Evolutionary conservation across 1,140 invertebrate genomes (phyloP).

Genomic region (Conus betulinus): DNA sequence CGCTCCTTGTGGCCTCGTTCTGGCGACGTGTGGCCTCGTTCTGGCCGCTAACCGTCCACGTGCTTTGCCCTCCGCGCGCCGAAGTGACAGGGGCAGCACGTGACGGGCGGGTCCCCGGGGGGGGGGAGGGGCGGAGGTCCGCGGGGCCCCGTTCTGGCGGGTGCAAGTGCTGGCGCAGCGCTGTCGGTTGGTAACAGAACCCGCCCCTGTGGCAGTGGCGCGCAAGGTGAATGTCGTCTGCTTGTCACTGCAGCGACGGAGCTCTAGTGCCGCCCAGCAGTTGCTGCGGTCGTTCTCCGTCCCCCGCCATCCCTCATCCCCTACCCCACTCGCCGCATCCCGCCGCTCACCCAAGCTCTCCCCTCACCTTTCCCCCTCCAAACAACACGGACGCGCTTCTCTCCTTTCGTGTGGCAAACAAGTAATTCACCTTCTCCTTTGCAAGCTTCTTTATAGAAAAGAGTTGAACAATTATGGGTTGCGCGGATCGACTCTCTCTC

Average conservation of each 20-base stretch:
- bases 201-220: neutral
- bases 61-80: neutral
- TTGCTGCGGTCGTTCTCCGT: neutral
- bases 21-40: constrained; percentile 26
- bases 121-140: constrained; percentile 3
- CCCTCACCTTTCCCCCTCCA: neutral
- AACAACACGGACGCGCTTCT: neutral
- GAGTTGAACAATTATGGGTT: too few species aligned
- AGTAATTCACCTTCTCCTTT: too few species aligned
- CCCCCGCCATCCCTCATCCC: neutral
- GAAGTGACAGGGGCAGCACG: constrained; percentile 13
- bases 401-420: neutral
- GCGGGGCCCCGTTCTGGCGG: neutral
- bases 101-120: constrained; percentile 25
- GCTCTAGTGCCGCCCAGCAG: neutral
- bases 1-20: constrained; percentile 32
- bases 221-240: constrained; percentile 5
- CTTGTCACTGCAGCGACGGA: neutral
- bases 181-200: neutral
- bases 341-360: neutral
- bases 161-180: neutral
- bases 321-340: neutral
- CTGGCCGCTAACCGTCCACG: constrained; percentile 22
- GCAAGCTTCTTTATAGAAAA: too few species aligned
- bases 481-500: too few species aligned